Evolutionary conservation across 2,888 invertebrate genomes (phyloP).

Genomic region (Biston stratarius): DNA sequence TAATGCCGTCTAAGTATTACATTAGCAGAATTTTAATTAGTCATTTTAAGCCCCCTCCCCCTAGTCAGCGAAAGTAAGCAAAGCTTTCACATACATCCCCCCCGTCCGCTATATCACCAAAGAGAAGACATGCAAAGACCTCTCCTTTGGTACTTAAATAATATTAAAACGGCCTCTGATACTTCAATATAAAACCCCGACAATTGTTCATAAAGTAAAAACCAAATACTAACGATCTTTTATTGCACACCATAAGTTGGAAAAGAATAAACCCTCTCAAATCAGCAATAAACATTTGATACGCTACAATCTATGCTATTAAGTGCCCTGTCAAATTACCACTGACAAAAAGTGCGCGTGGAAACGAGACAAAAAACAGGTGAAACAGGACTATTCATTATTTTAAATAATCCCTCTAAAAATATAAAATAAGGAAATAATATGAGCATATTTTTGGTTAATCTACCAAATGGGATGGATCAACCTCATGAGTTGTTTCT

Average conservation of each 20-base stretch:
- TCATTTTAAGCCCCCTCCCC: too few species aligned
- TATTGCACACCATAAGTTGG: conserved; percentile 6
- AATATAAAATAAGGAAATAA: not conserved
- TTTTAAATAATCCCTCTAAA: not conserved
- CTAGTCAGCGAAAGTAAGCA: too few species aligned
- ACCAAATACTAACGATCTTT: not conserved
- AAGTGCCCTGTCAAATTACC: not conserved
- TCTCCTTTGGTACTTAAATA: too few species aligned
- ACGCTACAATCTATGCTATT: not conserved
- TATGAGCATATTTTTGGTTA: conserved; percentile 2
- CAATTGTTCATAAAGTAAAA: not conserved
- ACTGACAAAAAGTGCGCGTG: not conserved
- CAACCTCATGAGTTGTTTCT: conserved; percentile 3
- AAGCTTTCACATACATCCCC: too few species aligned
- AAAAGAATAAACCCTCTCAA: too few species aligned
- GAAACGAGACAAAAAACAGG: not conserved
- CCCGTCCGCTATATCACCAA: too few species aligned
- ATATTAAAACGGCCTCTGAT: too few species aligned
- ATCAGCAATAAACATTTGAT: too few species aligned
- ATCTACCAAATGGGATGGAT: conserved; percentile 9
- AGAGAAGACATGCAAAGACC: too few species aligned
- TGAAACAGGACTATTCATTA: too few species aligned
- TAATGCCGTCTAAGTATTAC: too few species aligned
- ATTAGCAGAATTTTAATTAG: too few species aligned
- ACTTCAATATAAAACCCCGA: not conserved